Evolutionary conservation across 2,113 vertebrate species (phyloP).

Genomic region (Centropus unirufus): DNA sequence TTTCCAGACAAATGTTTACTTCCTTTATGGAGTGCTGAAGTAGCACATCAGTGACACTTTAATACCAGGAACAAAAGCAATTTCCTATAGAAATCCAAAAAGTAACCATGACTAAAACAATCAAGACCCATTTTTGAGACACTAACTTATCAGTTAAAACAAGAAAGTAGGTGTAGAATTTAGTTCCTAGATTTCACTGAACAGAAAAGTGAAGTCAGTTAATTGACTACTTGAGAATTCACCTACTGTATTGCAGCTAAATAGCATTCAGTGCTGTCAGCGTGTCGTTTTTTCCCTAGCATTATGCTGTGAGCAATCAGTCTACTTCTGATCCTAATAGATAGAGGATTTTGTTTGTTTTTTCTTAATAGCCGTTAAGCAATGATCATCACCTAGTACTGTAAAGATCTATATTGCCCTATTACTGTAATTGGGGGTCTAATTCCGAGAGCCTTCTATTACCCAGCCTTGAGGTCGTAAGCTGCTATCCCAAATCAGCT

Average conservation of each 20-base stretch:
- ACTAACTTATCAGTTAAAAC: background rate
- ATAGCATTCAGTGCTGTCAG: background rate
- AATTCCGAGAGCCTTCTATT: background rate
- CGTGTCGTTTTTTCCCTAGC: background rate
- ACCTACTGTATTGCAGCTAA: background rate
- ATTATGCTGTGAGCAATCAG: background rate
- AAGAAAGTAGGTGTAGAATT: background rate
- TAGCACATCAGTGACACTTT: constrained; percentile 47
- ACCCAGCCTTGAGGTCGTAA: background rate
- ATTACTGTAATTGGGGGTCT: background rate
- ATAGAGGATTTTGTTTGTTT: background rate
- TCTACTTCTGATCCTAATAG: background rate
- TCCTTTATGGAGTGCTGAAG: constrained; percentile 59
- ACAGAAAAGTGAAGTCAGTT: background rate
- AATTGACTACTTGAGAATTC: background rate
- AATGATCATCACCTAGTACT: background rate
- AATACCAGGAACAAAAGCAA: constrained; percentile 27
- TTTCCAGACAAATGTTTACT: constrained; percentile 63
- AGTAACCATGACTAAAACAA: constrained; percentile 32
- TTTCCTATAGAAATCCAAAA: constrained; percentile 42
- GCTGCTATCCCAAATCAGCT: background rate
- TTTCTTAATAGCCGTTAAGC: background rate
- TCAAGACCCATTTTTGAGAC: background rate
- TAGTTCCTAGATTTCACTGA: background rate
- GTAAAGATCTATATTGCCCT: background rate